These are phyloP conservation scores for Anarhynchus alexandrinus DNA, from an alignment of 2,113 vertebrate genomes.

Conservation along the genomic window DNA sequence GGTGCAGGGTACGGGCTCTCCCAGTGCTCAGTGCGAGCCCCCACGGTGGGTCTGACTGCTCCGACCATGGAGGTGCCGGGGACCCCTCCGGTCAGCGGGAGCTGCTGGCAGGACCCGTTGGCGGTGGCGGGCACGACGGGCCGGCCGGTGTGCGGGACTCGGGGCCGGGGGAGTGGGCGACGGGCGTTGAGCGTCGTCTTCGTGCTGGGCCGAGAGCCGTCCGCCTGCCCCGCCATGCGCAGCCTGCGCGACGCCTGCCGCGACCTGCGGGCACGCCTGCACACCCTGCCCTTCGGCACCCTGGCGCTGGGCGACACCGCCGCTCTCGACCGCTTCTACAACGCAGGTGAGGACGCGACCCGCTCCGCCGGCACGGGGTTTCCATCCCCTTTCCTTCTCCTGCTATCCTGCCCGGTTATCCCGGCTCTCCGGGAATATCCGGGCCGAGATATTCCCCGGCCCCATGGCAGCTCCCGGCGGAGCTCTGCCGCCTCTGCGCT, in stretches of 20 bases:
- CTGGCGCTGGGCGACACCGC: conserved; percentile 76
- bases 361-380: fast-evolving
- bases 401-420: neutral
- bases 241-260: conserved; percentile 82
- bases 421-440: neutral
- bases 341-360: conserved; percentile 81
- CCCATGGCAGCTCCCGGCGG: neutral
- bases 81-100: conserved; percentile 39
- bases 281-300: conserved; percentile 72
- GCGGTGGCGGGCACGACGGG: conserved; percentile 70
- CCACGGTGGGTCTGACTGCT: neutral
- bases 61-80: neutral
- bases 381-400: no score
- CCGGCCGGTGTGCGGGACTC: conserved; percentile 22
- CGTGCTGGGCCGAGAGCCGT: conserved; percentile 69
- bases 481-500: neutral
- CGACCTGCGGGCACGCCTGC: conserved; percentile 68
- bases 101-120: conserved; percentile 86
- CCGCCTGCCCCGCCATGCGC: conserved; percentile 72
- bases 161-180: neutral
- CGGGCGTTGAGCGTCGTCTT: conserved; percentile 78
- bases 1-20: neutral
- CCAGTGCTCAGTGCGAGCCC: neutral
- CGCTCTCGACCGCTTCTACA: conserved; percentile 85
- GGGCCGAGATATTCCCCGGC: fast-evolving